These are phyloP conservation scores for Sesia bembeciformis DNA, from an alignment of 2,888 invertebrate genomes.

Conservation along the genomic window DNA sequence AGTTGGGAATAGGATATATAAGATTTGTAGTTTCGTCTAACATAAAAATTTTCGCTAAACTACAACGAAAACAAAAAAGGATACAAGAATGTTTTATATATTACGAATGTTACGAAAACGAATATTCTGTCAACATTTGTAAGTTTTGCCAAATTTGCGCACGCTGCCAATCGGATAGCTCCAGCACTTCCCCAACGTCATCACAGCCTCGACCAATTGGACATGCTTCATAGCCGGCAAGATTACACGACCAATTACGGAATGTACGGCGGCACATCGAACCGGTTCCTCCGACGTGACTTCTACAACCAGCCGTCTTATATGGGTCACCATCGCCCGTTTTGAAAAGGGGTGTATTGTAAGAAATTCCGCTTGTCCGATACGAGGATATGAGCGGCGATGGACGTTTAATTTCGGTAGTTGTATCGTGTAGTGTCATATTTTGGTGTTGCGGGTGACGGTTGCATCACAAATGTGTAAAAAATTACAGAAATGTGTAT, in stretches of 20 bases:
- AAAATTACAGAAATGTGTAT: not conserved
- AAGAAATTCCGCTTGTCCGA: conserved; percentile 67
- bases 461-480: not conserved
- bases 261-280: conserved; percentile 31
- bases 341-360: conserved; percentile 70
- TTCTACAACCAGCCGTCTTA: conserved; percentile 51
- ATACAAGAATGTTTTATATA: no score
- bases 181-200: conserved; percentile 50
- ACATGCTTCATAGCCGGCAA: conserved; percentile 56
- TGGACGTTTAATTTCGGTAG: conserved; percentile 40
- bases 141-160: conserved; percentile 21
- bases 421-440: conserved; percentile 15
- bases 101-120: no score
- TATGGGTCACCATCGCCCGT: conserved; percentile 61
- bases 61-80: no score
- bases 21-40: no score
- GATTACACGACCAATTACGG: conserved; percentile 50
- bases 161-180: conserved; percentile 45
- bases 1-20: no score
- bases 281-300: conserved; percentile 50
- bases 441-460: conserved; percentile 7
- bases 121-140: no score
- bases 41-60: no score
- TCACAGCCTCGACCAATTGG: conserved; percentile 65
- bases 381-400: conserved; percentile 51